Evolutionary conservation across 2,113 vertebrate species (phyloP), one percentile per base, ranked within the genome.

Genomic region (Gobiocypris rarus): DNA sequence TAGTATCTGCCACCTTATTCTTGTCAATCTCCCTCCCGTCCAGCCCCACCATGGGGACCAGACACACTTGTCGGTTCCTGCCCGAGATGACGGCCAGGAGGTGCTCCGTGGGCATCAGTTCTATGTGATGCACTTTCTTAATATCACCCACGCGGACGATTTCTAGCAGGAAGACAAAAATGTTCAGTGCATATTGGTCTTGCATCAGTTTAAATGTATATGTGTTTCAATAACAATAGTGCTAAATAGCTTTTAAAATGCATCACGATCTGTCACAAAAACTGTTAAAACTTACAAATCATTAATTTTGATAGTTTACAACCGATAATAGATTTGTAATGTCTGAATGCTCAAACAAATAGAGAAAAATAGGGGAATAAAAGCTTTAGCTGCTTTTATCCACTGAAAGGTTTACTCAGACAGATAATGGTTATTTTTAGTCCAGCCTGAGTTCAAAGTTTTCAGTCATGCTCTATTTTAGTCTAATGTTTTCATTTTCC

Each of bases 101-200:
- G 91, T 99, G 98, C 85, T 99, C 98, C 4, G 93, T 94, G 1
- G 93, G 94, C 81, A 99, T 96, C 67, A 98, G 94, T 90, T 99
- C 97, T 19, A 99, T 95, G 88, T 99, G 97, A 93, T 99, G 95
- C 76, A 99, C 96, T 93, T 99, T 99, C 93, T 99, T 99, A 86
- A 96, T 97, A 91, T 99, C 98, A 67, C 97, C 97, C 86, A 99
- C 96, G 58, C 98, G 95, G 87, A 98, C 95, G 78, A 99, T 99
- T 92, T 99, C 98, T 99, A 89, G 5, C 13, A 38, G 34, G 75
- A 14, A 73, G 41, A 45, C 69, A 73, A 73, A 45, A 9, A 73
- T 73, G 6, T 15, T 26, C 2, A 73, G 22, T 69, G 17, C 22
- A 69, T 69, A 31, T 41, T 69, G 19, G 69, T 45, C 41, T 73